Evolutionary conservation across 2,113 vertebrate genomes (phyloP).

Genomic region (Oxygymnocypris stewartii): DNA sequence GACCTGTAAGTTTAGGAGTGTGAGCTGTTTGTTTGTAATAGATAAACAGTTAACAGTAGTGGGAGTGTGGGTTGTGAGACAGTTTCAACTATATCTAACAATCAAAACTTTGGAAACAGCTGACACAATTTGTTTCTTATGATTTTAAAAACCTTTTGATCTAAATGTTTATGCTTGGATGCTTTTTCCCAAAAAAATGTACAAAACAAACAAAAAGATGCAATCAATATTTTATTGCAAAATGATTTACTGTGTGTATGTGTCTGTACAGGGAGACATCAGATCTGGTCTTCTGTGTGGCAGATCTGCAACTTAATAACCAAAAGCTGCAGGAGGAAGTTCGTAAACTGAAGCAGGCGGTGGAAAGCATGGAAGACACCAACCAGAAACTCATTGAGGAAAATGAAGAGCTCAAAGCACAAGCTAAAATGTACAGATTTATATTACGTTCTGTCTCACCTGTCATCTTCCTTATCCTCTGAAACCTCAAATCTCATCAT

Average conservation of each 20-base stretch:
- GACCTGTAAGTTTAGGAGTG: constrained; percentile 79
- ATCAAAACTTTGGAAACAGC: neutral
- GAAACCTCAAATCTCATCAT: neutral
- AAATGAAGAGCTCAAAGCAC: constrained; percentile 73
- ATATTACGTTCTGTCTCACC: neutral
- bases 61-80: neutral
- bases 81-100: neutral
- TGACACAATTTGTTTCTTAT: neutral
- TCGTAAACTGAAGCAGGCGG: constrained; percentile 75
- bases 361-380: constrained; percentile 83
- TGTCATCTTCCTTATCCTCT: neutral
- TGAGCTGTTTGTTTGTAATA: neutral
- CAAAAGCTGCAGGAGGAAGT: constrained; percentile 87
- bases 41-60: neutral
- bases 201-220: neutral
- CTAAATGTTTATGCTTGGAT: neutral
- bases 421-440: constrained; percentile 76
- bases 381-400: constrained; percentile 81
- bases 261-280: constrained; percentile 79
- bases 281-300: constrained; percentile 82
- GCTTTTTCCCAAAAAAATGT: too few species aligned
- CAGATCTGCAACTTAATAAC: constrained; percentile 86
- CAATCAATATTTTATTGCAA: neutral
- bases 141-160: neutral
- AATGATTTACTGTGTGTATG: neutral